These are phyloP conservation scores for Drosophila sechellia DNA, from an alignment of 1,140 invertebrate genomes.

Conservation along the genomic window DNA sequence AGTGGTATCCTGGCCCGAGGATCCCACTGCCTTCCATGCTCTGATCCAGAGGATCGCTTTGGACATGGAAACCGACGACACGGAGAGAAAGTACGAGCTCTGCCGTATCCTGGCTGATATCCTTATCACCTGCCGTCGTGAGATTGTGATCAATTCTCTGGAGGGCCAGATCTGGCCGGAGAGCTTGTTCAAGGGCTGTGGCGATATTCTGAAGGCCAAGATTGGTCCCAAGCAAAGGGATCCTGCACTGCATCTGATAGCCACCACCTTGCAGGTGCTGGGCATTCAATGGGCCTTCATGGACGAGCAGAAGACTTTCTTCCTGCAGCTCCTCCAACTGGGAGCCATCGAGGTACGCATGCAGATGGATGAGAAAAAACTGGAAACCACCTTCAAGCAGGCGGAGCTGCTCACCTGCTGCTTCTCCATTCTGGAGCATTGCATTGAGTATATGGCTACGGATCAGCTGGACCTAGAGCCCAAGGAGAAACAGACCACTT, in stretches of 20 bases:
- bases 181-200: slow-evolving; percentile 91
- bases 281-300: slow-evolving; percentile 93
- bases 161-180: slow-evolving; percentile 91
- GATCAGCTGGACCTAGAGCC: slow-evolving; percentile 93
- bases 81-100: slow-evolving; percentile 94
- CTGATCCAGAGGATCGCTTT: slow-evolving; percentile 93
- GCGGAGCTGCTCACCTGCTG: slow-evolving; percentile 92
- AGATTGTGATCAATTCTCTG: slow-evolving; percentile 87
- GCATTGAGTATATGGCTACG: slow-evolving; percentile 91
- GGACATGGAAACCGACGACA: slow-evolving; percentile 94
- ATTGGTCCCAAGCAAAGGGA: slow-evolving; percentile 94
- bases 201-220: slow-evolving; percentile 93
- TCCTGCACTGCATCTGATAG: slow-evolving; percentile 92
- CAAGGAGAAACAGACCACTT: slow-evolving; percentile 95
- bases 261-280: slow-evolving; percentile 91
- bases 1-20: slow-evolving; percentile 89
- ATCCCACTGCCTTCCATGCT: slow-evolving; percentile 90
- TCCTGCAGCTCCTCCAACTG: slow-evolving; percentile 93
- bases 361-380: slow-evolving; percentile 93
- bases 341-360: slow-evolving; percentile 96
- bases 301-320: slow-evolving; percentile 92
- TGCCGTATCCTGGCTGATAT: slow-evolving; percentile 91
- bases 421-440: slow-evolving; percentile 93
- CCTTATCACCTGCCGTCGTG: slow-evolving; percentile 89
- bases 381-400: slow-evolving; percentile 91